Base-by-base conservation (phyloP, 2,113 vertebrate genomes). In the Misgurnus mizolepis region DNA sequence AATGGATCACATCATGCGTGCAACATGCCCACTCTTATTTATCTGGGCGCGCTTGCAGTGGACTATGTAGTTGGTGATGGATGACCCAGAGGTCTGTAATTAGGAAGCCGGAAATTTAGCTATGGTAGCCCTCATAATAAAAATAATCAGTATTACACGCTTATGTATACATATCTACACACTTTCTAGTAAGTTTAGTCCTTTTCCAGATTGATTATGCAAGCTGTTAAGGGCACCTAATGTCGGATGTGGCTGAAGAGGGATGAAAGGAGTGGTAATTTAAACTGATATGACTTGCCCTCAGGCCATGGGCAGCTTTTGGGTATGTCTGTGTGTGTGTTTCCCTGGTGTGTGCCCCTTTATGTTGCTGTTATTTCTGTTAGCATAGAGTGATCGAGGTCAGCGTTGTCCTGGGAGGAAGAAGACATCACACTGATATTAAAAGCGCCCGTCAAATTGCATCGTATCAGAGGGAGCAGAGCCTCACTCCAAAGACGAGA, bases 311-410 rank as follows among this genome's bases (percentile, higher is more conserved):
- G 88, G 87, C 41, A 70, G 55, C 34, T 58, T 56, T 49, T 60
- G 55, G 79, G 72, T 86, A 73, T 53, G 66, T 75, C 22, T 22
- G 68, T 69, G 27, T 34, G 49, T 40, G 66, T 78, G 62, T 55
- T 55, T 49, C 18, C 4, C 43, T 67, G 60, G 43, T 40, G 17
- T 56, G 45, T 22, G 34, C 84, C 76, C 71, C 84, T 88, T 68
- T 34, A 8, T 17, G 69, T 47, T 86, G 77, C 85, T 88, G 83
- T 84, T 84, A 87, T 84, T 60, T 86, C 71, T 83, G 79, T 84
- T 78, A 70, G 82, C 10, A 15, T 85, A 41, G 73, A 77, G 78
- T 83, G 86, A 87, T 87, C 83, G 84, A 80, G 87, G 88, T 89
- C 89, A 85, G 50, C 39, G 56, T 7, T 18, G 75, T 85, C 85